A percentile compares a stretch with the other conserved stretches of the same genome.
phyloP scores from a whole-genome alignment of 2,888 invertebrate genomes.

The Orgyia antiqua region DNA sequence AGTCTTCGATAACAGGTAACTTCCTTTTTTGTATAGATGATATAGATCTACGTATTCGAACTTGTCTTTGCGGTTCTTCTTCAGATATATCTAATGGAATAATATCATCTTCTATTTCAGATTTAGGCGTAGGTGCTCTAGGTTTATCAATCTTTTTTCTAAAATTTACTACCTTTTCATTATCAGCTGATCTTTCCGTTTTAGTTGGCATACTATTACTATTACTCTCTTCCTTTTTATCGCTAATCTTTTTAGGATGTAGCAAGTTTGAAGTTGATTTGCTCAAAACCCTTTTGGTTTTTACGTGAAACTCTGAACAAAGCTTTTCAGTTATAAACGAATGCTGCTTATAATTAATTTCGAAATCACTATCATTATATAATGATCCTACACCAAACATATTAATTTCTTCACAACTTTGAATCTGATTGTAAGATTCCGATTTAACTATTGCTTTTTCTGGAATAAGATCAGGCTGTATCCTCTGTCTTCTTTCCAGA shows the following conservation, averaged over 20 bases:
- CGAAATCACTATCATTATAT: slow-evolving; percentile 76
- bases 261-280: slow-evolving; percentile 81
- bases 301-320: slow-evolving; percentile 84
- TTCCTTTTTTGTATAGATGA: slow-evolving; percentile 75
- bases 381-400: slow-evolving; percentile 76
- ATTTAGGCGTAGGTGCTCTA: slow-evolving; percentile 68
- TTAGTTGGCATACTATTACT: slow-evolving; percentile 74
- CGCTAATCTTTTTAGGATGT: slow-evolving; percentile 76
- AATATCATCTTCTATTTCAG: slow-evolving; percentile 59
- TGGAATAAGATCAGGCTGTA: slow-evolving; percentile 73
- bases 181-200: slow-evolving; percentile 56
- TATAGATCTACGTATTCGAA: slow-evolving; percentile 74
- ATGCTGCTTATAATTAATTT: slow-evolving; percentile 76
- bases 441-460: slow-evolving; percentile 71
- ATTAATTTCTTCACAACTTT: slow-evolving; percentile 74
- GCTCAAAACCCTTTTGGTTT: slow-evolving; percentile 81
- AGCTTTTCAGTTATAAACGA: slow-evolving; percentile 83
- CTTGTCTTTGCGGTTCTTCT: slow-evolving; percentile 55
- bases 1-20: slow-evolving; percentile 79
- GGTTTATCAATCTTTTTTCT: slow-evolving; percentile 72
- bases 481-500: slow-evolving; percentile 69
- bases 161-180: slow-evolving; percentile 61
- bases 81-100: slow-evolving; percentile 61
- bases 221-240: slow-evolving; percentile 68
- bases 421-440: slow-evolving; percentile 72